Base-by-base conservation (phyloP, 2,113 vertebrate genomes). In the Caranx ignobilis region DNA sequence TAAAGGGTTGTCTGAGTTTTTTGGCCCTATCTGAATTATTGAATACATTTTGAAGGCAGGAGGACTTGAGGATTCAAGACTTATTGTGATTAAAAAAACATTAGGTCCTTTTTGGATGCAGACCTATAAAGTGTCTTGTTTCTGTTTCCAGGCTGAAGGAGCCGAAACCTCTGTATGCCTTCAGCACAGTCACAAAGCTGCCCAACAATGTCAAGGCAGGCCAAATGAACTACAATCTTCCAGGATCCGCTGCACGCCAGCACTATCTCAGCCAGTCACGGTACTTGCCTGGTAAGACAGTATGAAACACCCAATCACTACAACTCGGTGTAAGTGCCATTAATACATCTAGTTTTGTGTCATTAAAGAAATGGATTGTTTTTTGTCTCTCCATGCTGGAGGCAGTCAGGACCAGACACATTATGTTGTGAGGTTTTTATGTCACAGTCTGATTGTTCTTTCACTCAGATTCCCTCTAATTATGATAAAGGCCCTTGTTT, bases 261-360 rank as follows among this genome's bases (percentile, higher is more conserved):
- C 97, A 99, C 94, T 99, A 99, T 85, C 92, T 99, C 85, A 96
- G 94, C 83, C 98, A 99, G 72, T 97, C 98, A 54, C 94, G 98
- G 84, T 99, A 99, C 21, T 89, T 99, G 60, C 97, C 98, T 81
- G 98, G 98, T 99, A 93, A 93, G 94, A 55, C 41, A 7, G 5
- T 47, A 19, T 15, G 32, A 48, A 56, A 66, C 37, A 45, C 19
- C n/a, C 12, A 47, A 1, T 21, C 0, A 47, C 12, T 47, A 21
- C 4, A n/a, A 60, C 4, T 2, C 31, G 13, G 39, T 37, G 15
- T 16, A 57, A 34, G 6, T 57, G 13, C 11, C 35, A 12, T 45
- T 2, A 21, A 6, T 32, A 5, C 16, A 12, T 12, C 26, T 34
- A 11, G 11, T 11, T 68, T 52, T 61, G n/a, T 21, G 15, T 45